A percentile compares a stretch with the other conserved stretches of the same genome.
These are phyloP conservation scores for Xanthostigma xanthostigma DNA, from an alignment of 2,888 invertebrate genomes.

Conservation along the genomic window DNA sequence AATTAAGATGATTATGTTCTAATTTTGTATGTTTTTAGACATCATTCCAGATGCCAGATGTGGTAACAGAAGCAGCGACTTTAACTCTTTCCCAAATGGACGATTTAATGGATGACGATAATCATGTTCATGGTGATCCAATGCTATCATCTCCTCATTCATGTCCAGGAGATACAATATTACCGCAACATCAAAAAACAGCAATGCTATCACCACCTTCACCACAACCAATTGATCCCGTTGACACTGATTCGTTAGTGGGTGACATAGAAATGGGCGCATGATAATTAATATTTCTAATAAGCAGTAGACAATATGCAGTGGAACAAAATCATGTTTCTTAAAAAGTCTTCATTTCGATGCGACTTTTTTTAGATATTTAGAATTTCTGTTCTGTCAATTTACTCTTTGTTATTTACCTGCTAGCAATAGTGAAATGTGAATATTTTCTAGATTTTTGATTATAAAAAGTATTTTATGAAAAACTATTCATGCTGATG, in stretches of 20 bases:
- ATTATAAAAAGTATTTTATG: too few species aligned
- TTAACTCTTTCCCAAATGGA: slow-evolving; percentile 21
- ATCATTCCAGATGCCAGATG: slow-evolving; percentile 36
- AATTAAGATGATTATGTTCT: too few species aligned
- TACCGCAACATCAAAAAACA: slow-evolving; percentile 32
- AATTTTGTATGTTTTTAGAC: too few species aligned
- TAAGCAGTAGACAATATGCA: not conserved
- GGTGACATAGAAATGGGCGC: slow-evolving; percentile 37
- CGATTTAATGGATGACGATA: slow-evolving; percentile 27
- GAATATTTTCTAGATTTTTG: too few species aligned
- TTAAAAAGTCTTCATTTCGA: too few species aligned
- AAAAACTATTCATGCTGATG: too few species aligned
- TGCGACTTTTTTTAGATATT: too few species aligned
- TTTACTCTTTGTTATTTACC: too few species aligned
- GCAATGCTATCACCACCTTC: slow-evolving; percentile 29
- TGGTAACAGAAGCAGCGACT: slow-evolving; percentile 37
- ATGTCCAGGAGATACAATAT: slow-evolving; percentile 43
- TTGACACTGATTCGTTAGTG: slow-evolving; percentile 34
- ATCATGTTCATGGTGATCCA: slow-evolving; percentile 28
- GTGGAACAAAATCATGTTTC: too few species aligned
- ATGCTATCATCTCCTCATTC: slow-evolving; percentile 35
- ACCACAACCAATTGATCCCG: slow-evolving; percentile 26
- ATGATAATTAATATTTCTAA: slow-evolving; percentile 20
- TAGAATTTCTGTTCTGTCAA: too few species aligned
- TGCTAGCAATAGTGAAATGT: too few species aligned